Evolutionary conservation across 1,140 invertebrate genomes (phyloP), one percentile per base, ranked within the genome.

Genomic region (Neomicropteryx cornuta): DNA sequence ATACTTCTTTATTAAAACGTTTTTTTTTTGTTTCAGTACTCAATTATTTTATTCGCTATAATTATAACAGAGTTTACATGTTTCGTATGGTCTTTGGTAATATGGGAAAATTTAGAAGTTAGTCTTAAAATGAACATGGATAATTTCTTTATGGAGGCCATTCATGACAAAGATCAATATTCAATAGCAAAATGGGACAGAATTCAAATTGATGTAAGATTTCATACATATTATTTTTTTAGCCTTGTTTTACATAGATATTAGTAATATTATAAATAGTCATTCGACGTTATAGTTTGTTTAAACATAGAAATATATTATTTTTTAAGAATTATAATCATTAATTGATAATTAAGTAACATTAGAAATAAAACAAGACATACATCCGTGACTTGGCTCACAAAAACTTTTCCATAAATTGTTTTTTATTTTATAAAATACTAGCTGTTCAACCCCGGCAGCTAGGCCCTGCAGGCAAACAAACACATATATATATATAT

Each of bases 1-100:
- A 35, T 18, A n/a, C 17, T 10, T 36, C 17, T 24, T 34, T 22
- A 20, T 33, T 38, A 11, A 29, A 6, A 6, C 34, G 27, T 39
- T 24, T 16, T 37, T 39, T 29, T 41, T 34, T 45, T 2, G 18
- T 57, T 61, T 21, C 52, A 73, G 71, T 60, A 70, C 34, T 61
- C 58, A 0, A 19, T 63, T n/a, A 42, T 63, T 5, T 47, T 74
- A 32, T 36, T 57, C 2, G 14, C 66, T 14, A 55, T 73, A 21
- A 60, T 64, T 14, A 42, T 65, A n/a, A 42, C 59, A 1, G 60
- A 73, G 46, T 58, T 61, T 17, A 43, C 59, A 1, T 58, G 65
- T 37, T 70, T 70, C 33, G 62, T 73, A 28, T 73, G 70, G 70
- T 60, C 68, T 0, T 56, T 75, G 47, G 60, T 72, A 2, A 62